Conservation (phyloP, 2,888 invertebrate genomes). For the Peribatodes rhomboidaria region DNA sequence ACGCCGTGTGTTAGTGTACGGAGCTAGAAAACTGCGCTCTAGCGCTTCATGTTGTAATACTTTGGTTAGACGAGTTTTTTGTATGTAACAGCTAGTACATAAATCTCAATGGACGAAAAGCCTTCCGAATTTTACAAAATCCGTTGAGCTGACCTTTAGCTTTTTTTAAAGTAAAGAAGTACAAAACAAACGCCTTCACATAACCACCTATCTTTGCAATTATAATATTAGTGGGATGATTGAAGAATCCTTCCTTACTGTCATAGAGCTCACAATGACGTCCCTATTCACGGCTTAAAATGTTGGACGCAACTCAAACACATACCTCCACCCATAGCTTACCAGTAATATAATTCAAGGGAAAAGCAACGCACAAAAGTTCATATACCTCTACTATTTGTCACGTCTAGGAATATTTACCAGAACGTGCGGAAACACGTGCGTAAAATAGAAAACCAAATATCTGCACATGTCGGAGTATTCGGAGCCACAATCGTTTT, state of each 20-base stretch:
- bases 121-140: no score
- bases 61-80: no score
- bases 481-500: background rate
- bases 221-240: background rate
- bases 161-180: no score
- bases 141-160: no score
- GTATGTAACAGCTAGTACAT: no score
- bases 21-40: no score
- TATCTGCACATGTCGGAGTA: background rate
- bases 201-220: no score
- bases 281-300: constrained; percentile 25
- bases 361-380: constrained; percentile 33
- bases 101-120: no score
- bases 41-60: no score
- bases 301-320: constrained; percentile 34
- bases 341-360: constrained; percentile 29
- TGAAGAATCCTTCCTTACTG: constrained; percentile 13
- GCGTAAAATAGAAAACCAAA: background rate
- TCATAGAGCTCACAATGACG: constrained; percentile 12
- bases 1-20: no score
- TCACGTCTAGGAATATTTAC: constrained; percentile 34
- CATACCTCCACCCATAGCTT: background rate
- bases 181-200: no score
- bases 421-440: constrained; percentile 32
- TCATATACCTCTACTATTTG: constrained; percentile 32